Evolutionary conservation across 2,888 invertebrate genomes (phyloP).

Genomic region (Leptopilina syphax): DNA sequence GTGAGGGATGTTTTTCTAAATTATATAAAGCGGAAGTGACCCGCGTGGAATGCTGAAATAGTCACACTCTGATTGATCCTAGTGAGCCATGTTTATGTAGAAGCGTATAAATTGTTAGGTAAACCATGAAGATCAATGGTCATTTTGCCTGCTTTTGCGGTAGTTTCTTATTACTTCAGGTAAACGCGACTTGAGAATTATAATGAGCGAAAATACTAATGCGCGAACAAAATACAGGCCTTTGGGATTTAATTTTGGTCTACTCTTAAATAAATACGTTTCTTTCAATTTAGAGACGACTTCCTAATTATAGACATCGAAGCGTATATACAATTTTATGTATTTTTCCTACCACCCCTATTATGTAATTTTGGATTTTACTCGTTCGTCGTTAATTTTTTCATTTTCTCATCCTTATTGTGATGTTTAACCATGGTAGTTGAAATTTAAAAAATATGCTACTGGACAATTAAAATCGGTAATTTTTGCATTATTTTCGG

Average conservation of each 20-base stretch:
- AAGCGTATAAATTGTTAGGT: conserved; percentile 24
- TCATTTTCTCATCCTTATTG: too few relatives aligned
- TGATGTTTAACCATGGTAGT: too few relatives aligned
- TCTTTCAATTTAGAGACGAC: neutral
- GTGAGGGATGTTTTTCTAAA: too few relatives aligned
- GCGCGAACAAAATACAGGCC: neutral
- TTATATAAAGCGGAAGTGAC: conserved; percentile 8
- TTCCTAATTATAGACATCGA: too few relatives aligned
- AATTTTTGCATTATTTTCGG: too few relatives aligned
- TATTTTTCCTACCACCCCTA: too few relatives aligned
- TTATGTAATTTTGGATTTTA: too few relatives aligned
- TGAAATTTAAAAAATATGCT: too few relatives aligned
- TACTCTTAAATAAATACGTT: neutral
- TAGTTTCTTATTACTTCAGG: neutral
- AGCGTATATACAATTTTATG: too few relatives aligned
- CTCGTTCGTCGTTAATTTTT: too few relatives aligned
- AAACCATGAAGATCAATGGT: conserved; percentile 25
- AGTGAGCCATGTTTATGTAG: conserved; percentile 39
- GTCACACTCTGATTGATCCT: conserved; percentile 58
- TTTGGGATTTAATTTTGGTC: neutral
- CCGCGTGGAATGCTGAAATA: conserved; percentile 52
- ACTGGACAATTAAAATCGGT: too few relatives aligned
- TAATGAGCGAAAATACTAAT: neutral
- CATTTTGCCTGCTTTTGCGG: conserved; percentile 4
- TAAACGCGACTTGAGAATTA: neutral